Base-by-base conservation (phyloP, 2,888 invertebrate species). In the Megamerina dolium region DNA sequence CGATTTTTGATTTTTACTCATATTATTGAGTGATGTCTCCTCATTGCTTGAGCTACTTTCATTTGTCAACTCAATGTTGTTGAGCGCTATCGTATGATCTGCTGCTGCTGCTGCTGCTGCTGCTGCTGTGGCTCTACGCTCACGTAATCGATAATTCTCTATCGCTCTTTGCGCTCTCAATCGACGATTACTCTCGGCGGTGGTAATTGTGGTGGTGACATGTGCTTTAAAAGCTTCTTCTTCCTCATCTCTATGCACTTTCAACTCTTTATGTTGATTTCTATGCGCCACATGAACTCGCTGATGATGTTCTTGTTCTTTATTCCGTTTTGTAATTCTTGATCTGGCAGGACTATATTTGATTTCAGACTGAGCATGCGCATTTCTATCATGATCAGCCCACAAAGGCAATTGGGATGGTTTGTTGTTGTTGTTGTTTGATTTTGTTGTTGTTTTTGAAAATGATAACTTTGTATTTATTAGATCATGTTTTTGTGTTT, bases 331-430 rank as follows among this genome's bases (percentile, higher is more conserved):
- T 19, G 16, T 16, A 21, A 8, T 47, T 40, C 45, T 51, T 43
- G 43, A 37, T 49, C 52, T 56, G 50, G 54, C 53, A 51, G 53
- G 50, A 49, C 46, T 53, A 38, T 46, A 42, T 45, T 43, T 45
- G 43, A 39, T 37, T 31, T 46, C 39, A 19, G 49, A 47, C 48
- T 46, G 42, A 45, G 46, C 51, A 43, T 45, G 30, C 10, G 31
- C 45, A n/a, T n/a, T n/a, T n/a, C n/a, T n/a, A n/a, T n/a, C n/a
- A n/a, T n/a, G n/a, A 39, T 46, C 43, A 46, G 41, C 43, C 52
- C 31, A 46, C 46, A 47, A 53, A 53, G 54, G 51, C 53, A 56
- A 48, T 50, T 52, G 52, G 50, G 50, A 52, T 54, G 51, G 51
- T 48, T 50, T 26, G 10, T 30, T 41, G 31, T 49, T 32, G 20